phyloP scores from a whole-genome alignment of 2,113 vertebrate genomes.

The Bufo bufo region DNA sequence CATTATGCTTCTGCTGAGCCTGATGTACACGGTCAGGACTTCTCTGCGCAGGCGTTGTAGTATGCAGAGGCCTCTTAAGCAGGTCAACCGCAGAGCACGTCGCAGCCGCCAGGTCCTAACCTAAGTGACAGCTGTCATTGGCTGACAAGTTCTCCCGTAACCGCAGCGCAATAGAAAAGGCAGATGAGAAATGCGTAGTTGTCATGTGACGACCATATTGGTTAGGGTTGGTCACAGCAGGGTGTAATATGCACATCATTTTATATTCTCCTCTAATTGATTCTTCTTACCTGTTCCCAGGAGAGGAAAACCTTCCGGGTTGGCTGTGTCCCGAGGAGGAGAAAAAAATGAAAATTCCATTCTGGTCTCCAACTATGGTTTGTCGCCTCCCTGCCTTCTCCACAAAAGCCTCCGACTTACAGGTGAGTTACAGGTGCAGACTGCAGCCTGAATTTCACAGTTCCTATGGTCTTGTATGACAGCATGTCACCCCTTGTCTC shows the following conservation, averaged over 20 bases:
- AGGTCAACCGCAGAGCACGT: too few relatives aligned
- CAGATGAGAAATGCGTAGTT: neutral
- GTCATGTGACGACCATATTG: neutral
- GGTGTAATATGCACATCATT: neutral
- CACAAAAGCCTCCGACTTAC: constrained; percentile 77
- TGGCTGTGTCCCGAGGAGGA: constrained; percentile 90
- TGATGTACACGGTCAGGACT: neutral
- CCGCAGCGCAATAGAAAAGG: neutral
- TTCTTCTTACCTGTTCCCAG: constrained; percentile 60
- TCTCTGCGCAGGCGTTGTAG: neutral
- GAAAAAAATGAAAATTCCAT: constrained; percentile 79
- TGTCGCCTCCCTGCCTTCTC: constrained; percentile 85
- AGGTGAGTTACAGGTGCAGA: constrained; percentile 66
- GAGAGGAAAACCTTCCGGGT: constrained; percentile 90
- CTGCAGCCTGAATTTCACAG: too few relatives aligned
- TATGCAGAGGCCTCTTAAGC: neutral
- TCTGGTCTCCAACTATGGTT: constrained; percentile 85
- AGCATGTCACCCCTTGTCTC: too few relatives aligned
- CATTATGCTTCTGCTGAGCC: neutral
- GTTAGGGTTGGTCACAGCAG: neutral
- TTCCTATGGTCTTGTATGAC: too few relatives aligned
- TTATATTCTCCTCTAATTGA: neutral
- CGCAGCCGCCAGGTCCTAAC: neutral
- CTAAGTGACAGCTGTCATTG: neutral
- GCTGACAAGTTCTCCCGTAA: neutral